Percentiles rank a stretch among this genome's conserved stretches.
These are phyloP conservation scores for Coreius guichenoti DNA, from an alignment of 2,797 vertebrate genomes.

Conservation along the genomic window DNA sequence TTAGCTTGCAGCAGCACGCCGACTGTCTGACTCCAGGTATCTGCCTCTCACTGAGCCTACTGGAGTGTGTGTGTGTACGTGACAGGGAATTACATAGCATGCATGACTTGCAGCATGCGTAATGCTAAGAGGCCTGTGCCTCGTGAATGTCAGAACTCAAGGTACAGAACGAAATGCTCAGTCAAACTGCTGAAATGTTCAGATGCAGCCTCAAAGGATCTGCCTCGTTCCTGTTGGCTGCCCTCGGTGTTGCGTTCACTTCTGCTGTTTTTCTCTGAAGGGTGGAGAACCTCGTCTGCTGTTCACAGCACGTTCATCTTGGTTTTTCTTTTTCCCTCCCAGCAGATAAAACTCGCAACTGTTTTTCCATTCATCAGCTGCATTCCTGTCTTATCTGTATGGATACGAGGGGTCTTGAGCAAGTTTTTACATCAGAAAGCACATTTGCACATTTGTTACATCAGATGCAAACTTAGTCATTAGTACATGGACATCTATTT, in stretches of 20 bases:
- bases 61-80: slow-evolving; percentile 16
- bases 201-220: slow-evolving; percentile 58
- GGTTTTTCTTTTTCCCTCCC: slow-evolving; percentile 22
- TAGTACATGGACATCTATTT: neutral
- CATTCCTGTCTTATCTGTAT: slow-evolving; percentile 72
- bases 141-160: neutral
- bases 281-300: slow-evolving; percentile 33
- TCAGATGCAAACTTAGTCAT: slow-evolving; percentile 7
- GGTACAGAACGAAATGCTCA: slow-evolving; percentile 15
- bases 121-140: neutral
- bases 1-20: slow-evolving; percentile 43
- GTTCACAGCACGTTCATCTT: slow-evolving; percentile 15
- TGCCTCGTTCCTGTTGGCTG: neutral
- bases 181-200: slow-evolving; percentile 6
- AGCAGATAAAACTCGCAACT: slow-evolving; percentile 44
- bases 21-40: neutral
- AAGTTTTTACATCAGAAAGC: slow-evolving; percentile 58
- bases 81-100: neutral
- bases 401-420: slow-evolving; percentile 52
- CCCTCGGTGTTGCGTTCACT: neutral
- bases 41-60: neutral
- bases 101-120: neutral
- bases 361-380: slow-evolving; percentile 44
- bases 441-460: slow-evolving; percentile 25
- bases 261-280: slow-evolving; percentile 9